Base-by-base conservation (phyloP, 2,888 invertebrate species). In the Diadegma fenestrale region DNA sequence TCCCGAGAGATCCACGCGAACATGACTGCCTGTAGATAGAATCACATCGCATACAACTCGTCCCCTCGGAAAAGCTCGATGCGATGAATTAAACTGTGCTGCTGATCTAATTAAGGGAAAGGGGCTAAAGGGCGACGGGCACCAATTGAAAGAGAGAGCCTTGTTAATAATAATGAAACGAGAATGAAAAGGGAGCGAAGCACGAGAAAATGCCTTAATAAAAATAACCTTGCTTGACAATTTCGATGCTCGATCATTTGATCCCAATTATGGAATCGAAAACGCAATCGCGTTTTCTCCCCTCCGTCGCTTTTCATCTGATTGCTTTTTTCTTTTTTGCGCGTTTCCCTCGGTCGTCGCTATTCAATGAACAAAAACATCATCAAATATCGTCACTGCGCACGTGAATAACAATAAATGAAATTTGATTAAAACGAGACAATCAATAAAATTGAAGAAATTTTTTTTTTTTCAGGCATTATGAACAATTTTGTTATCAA, bases 51-150 rank as follows among this genome's bases (percentile, higher is more conserved):
- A 48, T 19, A 43, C 68, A 72, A 68, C 43, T 72, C 68, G 84
- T 72, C 48, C 71, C 48, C 72, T 84, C 84, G 84, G 76, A 80
- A 84, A 51, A 48, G 63, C 43, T 72, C 77, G 63, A 68, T 30
- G 72, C 68, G 80, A 73, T 78, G 66, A 84, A 84, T 84, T 84
- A 77, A 80, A 81, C 77, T 78, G 33, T 33, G 61, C 63, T 73
- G 84, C 63, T 73, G 84, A 84, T 84, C 81, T 80, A n/a, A 68
- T 64, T 51, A 37, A 51, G 51, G 73, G 33, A 71, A 43, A 33
- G 22, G 51, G 14, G 10, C 51, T 61, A 61, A 5, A 7, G 12
- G 75, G 12, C 19, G n/a, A 61, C 8, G 37, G 10, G 10, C 37
- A 37, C 8, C 37, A 10, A 37, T 37, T 37, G 37, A 37, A 37